These are phyloP conservation scores for Myotis myotis DNA, from an alignment of 2,797 vertebrate species.

Conservation along the genomic window DNA sequence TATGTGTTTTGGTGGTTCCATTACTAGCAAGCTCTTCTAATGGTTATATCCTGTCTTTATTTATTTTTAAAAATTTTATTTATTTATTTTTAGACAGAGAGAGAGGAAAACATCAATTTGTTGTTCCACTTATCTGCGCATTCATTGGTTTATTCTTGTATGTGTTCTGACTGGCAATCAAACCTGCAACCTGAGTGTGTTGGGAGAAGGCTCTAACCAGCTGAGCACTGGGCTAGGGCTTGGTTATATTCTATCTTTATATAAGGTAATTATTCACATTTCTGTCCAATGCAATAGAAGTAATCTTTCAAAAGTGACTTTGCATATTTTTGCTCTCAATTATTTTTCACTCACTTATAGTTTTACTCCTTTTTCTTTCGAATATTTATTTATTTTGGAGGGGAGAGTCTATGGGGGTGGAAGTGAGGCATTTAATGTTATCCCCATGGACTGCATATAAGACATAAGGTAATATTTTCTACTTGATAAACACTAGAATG, in stretches of 20 bases:
- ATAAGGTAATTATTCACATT: not conserved
- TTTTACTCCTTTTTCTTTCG: not conserved
- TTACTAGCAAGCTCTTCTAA: not conserved
- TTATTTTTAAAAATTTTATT: not conserved
- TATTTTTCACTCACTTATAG: not conserved
- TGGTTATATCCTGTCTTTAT: not conserved
- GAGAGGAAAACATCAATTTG: not conserved
- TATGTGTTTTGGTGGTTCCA: not conserved
- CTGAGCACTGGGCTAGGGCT: not conserved
- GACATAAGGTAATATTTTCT: not conserved
- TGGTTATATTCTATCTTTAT: not conserved
- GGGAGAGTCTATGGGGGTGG: not conserved
- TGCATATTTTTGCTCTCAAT: not conserved
- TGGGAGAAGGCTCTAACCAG: not conserved
- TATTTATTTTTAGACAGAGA: not conserved
- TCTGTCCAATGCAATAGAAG: not conserved
- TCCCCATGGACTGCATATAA: not conserved
- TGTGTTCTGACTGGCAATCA: not conserved
- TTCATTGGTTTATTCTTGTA: not conserved
- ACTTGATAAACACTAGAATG: not conserved
- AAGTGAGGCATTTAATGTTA: not conserved
- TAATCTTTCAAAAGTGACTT: not conserved
- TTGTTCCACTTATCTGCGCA: not conserved
- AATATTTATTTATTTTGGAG: not conserved
- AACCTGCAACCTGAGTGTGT: not conserved